Base-by-base conservation (phyloP, 2,888 invertebrate genomes). In the Diplazon laetatorius region DNA sequence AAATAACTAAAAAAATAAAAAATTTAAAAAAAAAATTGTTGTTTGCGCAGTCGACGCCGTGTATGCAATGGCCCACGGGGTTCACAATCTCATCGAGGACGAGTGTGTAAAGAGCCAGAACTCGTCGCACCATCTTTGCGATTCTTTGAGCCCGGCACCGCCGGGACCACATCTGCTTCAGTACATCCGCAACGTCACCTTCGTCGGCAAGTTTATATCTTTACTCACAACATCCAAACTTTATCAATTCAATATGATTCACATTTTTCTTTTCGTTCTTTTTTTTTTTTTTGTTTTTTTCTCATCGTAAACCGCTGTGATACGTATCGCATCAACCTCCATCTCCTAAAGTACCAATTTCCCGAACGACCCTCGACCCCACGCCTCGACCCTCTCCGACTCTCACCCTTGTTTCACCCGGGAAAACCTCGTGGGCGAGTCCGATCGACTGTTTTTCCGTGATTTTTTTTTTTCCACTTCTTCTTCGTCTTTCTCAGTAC, bases 61-160 rank as follows among this genome's bases (percentile, higher is more conserved):
- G 0, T 95, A 95, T 85, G 95, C 95, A 0, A 93, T 95, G 89
- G 96, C 96, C 0, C 93, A 95, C 86, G 95, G 95, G 0, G 91
- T 96, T 18, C 94, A 95, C 87, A 92, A 93, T 76, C 91, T 94
- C 85, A 93, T 94, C 65, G 90, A 90, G 20, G 94, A 94, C 80
- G 89, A 93, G 62, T 95, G 95, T 87, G 88, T 90, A 37, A 82
- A 82, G 22, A 88, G 87, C 22, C 80, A 76, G 9, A 86, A 88
- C 35, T 88, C 90, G 42, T 84, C 89, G 62, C 89, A 91, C 80
- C 85, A 91, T 46, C 85, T 91, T 12, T 93, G 93, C 82, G 91
- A 91, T 12, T 83, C 85, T 18, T 86, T 93, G 66, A 88, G 90
- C 70, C 92, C 93, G 14, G 92, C 92, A 35, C 92, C 92, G 1